Base-by-base conservation (phyloP, 2,113 vertebrate genomes). In the Rhinopithecus roxellana region DNA sequence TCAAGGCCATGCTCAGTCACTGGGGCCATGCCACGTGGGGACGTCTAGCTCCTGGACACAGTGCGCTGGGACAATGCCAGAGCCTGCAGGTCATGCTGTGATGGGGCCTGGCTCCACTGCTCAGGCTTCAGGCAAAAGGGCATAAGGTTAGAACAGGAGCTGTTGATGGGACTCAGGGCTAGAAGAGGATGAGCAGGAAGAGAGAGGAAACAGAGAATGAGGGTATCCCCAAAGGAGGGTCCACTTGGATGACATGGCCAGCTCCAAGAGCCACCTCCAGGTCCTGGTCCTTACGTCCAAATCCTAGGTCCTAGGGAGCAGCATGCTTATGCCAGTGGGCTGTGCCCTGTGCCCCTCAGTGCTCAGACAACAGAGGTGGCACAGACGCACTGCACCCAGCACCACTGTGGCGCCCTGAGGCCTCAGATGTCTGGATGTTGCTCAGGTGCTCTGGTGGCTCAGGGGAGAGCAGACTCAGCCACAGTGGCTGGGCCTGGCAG, bases 31-130 rank as follows among this genome's bases (percentile, higher is more conserved):
- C 77, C 32, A 2, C 9, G 10, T 3, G 13, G 7, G 50, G 38
- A 32, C 9, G 2, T 48, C 11, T 32, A n/a, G 83, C 32, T 40
- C 43, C 0, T 0, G 22, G 43, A 0, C 0, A 13, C 3, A 6
- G 10, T 18, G 74, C 8, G 23, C 17, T 20, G 59, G 67, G 48
- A 27, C 84, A 55, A 22, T 25, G 9, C 85, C 5, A 6, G 83
- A 32, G 86, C n/a, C 77, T 17, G 2, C 11, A 23, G 48, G 30
- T 52, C 43, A 64, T 74, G 45, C 23, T 0, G 0, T 50, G 17
- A 9, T 38, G 35, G 35, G 69, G 35, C n/a, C 69, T 72, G 35
- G 35, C 3, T 72, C 69, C 35, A 20, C 30, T 40, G 13, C 50
- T 72, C 27, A 35, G 77, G 35, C 22, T 38, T 6, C 18, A 30